A percentile compares a stretch with the other conserved stretches of the same genome.
Evolutionary conservation across 1,140 invertebrate species (phyloP).

Genomic region (Cyphomyrmex costatus): DNA sequence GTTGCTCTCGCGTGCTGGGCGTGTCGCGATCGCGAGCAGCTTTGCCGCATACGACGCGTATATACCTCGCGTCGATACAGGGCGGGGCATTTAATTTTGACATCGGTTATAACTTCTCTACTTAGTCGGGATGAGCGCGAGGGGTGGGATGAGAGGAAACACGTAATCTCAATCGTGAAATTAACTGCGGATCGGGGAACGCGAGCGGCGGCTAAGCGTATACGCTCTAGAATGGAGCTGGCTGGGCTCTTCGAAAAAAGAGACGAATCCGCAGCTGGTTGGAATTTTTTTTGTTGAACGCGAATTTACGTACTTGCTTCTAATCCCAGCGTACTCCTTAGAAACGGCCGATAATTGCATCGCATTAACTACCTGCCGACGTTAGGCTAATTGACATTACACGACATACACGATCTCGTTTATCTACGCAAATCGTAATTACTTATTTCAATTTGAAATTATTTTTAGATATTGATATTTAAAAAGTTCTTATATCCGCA

Average conservation of each 20-base stretch:
- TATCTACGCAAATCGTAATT: no score
- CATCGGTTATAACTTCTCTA: slow-evolving; percentile 26
- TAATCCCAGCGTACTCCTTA: background rate
- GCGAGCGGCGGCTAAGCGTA: background rate
- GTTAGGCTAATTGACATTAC: slow-evolving; percentile 27
- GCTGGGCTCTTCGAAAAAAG: background rate
- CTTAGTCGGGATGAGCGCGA: background rate
- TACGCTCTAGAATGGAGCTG: background rate
- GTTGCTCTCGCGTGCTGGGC: slow-evolving; percentile 72
- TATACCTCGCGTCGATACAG: background rate
- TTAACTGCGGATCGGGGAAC: slow-evolving; percentile 26
- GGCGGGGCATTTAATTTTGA: slow-evolving; percentile 55
- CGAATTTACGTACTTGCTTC: slow-evolving; percentile 33
- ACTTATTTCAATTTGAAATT: no score
- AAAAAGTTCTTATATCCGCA: no score
- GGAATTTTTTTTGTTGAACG: background rate
- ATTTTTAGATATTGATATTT: no score
- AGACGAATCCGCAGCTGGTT: slow-evolving; percentile 4
- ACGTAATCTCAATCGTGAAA: slow-evolving; percentile 41
- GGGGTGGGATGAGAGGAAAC: no score
- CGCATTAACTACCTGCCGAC: slow-evolving; percentile 1
- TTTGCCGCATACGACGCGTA: slow-evolving; percentile 15
- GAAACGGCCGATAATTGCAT: slow-evolving; percentile 13
- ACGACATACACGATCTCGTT: background rate
- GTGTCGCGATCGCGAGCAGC: slow-evolving; percentile 69